Evolutionary conservation across 1,140 invertebrate species (phyloP).

Genomic region (Drosophila funebris): DNA sequence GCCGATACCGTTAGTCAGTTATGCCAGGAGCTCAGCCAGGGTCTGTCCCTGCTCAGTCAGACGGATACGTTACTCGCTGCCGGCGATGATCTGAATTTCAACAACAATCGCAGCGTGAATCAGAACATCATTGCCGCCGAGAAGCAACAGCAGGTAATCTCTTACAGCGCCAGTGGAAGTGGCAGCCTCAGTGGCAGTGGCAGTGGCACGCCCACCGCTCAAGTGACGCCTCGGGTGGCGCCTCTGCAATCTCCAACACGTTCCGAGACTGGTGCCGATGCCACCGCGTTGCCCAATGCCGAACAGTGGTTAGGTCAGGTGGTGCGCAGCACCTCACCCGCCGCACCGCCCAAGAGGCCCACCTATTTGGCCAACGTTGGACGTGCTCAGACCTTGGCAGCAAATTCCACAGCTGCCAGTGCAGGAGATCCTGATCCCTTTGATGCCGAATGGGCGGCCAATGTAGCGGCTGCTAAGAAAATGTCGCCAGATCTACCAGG

Average conservation of each 20-base stretch:
- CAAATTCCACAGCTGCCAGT: slow-evolving; percentile 79
- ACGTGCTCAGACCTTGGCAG: slow-evolving; percentile 86
- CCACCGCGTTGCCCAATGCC: slow-evolving; percentile 86
- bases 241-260: slow-evolving; percentile 51
- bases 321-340: slow-evolving; percentile 85
- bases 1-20: slow-evolving; percentile 92
- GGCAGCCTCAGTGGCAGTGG: slow-evolving; percentile 43
- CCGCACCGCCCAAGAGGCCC: slow-evolving; percentile 84
- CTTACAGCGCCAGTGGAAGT: slow-evolving; percentile 52
- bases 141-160: slow-evolving; percentile 70
- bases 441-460: slow-evolving; percentile 92
- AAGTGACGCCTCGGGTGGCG: slow-evolving; percentile 48
- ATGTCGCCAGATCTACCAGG: slow-evolving; percentile 73
- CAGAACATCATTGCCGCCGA: slow-evolving; percentile 84
- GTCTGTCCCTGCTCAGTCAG: slow-evolving; percentile 90
- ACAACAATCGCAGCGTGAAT: slow-evolving; percentile 85
- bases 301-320: slow-evolving; percentile 92
- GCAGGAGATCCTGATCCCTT: slow-evolving; percentile 88
- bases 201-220: slow-evolving; percentile 62
- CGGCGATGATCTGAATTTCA: slow-evolving; percentile 86
- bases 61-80: slow-evolving; percentile 86
- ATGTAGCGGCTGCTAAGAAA: slow-evolving; percentile 75
- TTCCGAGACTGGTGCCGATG: slow-evolving; percentile 39
- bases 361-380: slow-evolving; percentile 86
- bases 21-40: slow-evolving; percentile 94